These are phyloP conservation scores for Darevskia mixta DNA, from an alignment of 2,797 vertebrate species.

Conservation along the genomic window DNA sequence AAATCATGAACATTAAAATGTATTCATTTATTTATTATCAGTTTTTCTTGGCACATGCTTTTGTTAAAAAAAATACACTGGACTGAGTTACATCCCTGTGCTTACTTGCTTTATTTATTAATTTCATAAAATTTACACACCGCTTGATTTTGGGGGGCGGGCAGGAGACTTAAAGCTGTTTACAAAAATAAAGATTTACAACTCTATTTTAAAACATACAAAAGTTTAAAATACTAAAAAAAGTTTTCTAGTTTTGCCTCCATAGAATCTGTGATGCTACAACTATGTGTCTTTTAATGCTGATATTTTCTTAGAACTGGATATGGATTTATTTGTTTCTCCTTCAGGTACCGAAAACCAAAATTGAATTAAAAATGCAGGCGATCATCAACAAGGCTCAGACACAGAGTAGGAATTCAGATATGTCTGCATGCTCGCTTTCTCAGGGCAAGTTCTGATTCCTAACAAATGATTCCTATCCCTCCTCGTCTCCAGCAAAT, in stretches of 20 bases:
- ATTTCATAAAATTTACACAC: no score
- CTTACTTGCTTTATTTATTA: background rate
- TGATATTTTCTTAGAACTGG: background rate
- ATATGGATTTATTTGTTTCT: conserved; percentile 10
- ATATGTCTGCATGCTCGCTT: background rate
- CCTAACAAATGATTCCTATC: background rate
- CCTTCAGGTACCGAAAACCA: background rate
- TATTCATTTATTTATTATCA: no score
- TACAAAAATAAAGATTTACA: no score
- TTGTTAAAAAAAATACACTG: background rate
- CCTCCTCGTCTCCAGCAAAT: background rate
- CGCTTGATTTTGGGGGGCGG: no score
- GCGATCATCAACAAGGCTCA: background rate
- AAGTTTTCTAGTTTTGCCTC: background rate
- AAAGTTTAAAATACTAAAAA: no score
- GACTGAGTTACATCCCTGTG: background rate
- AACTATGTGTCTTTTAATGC: background rate
- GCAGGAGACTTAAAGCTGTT: no score
- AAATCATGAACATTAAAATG: no score
- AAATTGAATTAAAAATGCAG: background rate
- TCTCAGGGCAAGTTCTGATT: background rate
- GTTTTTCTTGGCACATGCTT: background rate
- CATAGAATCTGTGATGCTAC: background rate
- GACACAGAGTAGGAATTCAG: background rate
- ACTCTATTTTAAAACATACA: no score